phyloP scores from a whole-genome alignment of 2,797 vertebrate species.

The Pelochelys cantorii region DNA sequence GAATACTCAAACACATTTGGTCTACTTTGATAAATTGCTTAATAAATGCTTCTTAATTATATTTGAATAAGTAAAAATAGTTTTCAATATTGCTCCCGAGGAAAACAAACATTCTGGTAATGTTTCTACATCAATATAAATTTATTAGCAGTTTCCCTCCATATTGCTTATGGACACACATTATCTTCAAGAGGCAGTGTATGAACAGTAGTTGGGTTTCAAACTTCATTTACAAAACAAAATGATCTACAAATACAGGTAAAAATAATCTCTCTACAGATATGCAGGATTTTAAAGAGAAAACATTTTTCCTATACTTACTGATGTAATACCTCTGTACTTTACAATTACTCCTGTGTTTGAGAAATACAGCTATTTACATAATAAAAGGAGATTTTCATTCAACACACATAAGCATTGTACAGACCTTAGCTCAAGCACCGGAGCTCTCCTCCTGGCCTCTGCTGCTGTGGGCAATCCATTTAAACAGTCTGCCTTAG shows the following conservation, averaged over 20 bases:
- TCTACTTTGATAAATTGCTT: constrained; percentile 21
- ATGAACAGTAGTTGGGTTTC: not conserved
- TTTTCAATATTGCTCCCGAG: not conserved
- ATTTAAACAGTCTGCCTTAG: not conserved
- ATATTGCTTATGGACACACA: not conserved
- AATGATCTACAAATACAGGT: not conserved
- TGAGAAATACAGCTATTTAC: not conserved
- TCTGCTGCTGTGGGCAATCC: fast-evolving
- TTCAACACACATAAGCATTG: not conserved
- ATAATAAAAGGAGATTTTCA: not conserved
- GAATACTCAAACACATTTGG: constrained; percentile 22
- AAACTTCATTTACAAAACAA: not conserved
- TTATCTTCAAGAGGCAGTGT: not conserved
- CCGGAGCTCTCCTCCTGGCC: not conserved
- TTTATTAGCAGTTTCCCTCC: not conserved
- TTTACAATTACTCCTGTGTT: not conserved
- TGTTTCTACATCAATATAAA: not conserved
- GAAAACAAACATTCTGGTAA: not conserved
- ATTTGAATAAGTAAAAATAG: constrained; percentile 5
- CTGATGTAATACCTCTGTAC: not conserved
- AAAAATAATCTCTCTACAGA: not conserved
- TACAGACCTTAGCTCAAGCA: not conserved
- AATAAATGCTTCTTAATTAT: not conserved
- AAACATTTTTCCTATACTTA: not conserved
- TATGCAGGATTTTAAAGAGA: not conserved